Evolutionary conservation across 2,113 vertebrate genomes (phyloP).

Genomic region (Trematocara unimaculatum): DNA sequence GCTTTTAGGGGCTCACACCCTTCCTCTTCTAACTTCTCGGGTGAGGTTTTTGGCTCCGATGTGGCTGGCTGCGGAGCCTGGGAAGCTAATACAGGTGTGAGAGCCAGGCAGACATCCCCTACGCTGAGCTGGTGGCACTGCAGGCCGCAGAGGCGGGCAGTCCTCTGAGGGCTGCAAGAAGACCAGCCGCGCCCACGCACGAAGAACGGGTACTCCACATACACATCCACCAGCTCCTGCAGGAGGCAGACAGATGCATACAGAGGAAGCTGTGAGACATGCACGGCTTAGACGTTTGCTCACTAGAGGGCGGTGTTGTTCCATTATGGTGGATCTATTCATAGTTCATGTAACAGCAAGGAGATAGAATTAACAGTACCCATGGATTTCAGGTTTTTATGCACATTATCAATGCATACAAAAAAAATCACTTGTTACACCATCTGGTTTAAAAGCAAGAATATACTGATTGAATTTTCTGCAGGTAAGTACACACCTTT

Average conservation of each 20-base stretch:
- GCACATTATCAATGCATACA: not conserved
- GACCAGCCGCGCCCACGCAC: constrained; percentile 74
- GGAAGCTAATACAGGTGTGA: constrained; percentile 55
- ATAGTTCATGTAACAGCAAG: not conserved
- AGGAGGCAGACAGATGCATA: not conserved
- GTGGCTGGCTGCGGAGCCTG: not conserved
- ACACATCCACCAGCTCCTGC: constrained; percentile 74
- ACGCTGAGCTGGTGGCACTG: constrained; percentile 70
- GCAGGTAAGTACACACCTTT: not conserved
- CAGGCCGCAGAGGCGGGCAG: constrained; percentile 67
- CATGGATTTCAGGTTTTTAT: not conserved
- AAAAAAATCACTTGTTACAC: not conserved
- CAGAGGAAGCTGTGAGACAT: not conserved
- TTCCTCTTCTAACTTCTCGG: not conserved
- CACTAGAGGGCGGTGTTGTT: not conserved
- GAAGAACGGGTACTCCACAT: constrained; percentile 73
- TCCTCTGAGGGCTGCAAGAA: constrained; percentile 72
- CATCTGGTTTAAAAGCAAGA: not conserved
- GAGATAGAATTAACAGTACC: not conserved
- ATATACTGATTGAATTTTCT: not conserved
- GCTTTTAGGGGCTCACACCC: not conserved
- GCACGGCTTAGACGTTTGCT: not conserved
- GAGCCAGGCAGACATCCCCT: constrained; percentile 74
- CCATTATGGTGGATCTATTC: not conserved
- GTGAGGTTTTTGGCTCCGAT: not conserved